These are phyloP conservation scores for Pelodytes ibericus DNA, from an alignment of 2,797 vertebrate genomes.

Conservation along the genomic window DNA sequence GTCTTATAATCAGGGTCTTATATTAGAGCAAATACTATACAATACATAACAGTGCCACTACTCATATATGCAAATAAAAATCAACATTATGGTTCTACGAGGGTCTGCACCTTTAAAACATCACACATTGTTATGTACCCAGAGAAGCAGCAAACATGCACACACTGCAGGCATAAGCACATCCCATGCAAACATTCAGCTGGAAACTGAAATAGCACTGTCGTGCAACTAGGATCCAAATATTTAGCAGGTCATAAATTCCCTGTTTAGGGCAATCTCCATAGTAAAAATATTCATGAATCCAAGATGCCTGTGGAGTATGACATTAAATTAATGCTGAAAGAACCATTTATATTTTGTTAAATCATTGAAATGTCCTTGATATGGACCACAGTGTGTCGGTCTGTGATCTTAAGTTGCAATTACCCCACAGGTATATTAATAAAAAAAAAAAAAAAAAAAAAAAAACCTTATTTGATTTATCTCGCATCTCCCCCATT, in stretches of 20 bases:
- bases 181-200: constrained; percentile 40
- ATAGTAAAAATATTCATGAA: not conserved
- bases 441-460: too few species aligned
- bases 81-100: constrained; percentile 11
- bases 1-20: too few species aligned
- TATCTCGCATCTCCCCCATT: too few species aligned
- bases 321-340: constrained; percentile 19
- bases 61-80: not conserved
- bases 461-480: too few species aligned
- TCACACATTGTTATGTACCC: constrained; percentile 9
- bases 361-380: not conserved
- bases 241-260: not conserved
- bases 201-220: constrained; percentile 6
- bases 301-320: constrained; percentile 46
- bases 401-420: not conserved
- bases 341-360: constrained; percentile 17
- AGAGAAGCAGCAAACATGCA: constrained; percentile 24
- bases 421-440: too few species aligned
- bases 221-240: not conserved
- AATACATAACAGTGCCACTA: too few species aligned
- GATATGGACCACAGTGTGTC: not conserved
- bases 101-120: constrained; percentile 45
- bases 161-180: constrained; percentile 24
- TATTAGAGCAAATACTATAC: too few species aligned
- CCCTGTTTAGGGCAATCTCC: not conserved